These are phyloP conservation scores for Melanchra persicariae DNA, from an alignment of 2,888 invertebrate genomes.

Conservation along the genomic window DNA sequence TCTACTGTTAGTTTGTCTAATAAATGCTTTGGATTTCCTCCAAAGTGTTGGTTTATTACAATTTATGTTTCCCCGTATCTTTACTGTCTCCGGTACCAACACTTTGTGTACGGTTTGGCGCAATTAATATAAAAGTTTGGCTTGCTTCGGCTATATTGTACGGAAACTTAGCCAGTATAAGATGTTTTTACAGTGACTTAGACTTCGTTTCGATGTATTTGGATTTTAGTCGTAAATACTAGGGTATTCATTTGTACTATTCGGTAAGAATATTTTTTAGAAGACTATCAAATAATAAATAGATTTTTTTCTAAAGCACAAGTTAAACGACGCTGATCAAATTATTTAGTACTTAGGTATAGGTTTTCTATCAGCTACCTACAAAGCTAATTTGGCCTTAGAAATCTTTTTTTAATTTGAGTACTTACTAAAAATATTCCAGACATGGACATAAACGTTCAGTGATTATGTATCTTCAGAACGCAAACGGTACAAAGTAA, in stretches of 20 bases:
- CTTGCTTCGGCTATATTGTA: not conserved
- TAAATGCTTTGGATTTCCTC: slow-evolving; percentile 30
- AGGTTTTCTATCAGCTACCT: not conserved
- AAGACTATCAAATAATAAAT: not conserved
- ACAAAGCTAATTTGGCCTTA: not conserved
- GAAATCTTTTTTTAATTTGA: not conserved
- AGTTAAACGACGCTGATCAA: not conserved
- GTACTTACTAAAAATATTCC: not conserved
- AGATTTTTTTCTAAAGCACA: too few species aligned
- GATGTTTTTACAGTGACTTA: not conserved
- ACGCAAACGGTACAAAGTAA: not conserved
- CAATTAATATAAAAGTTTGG: slow-evolving; percentile 43
- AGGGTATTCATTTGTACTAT: not conserved
- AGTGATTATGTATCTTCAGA: not conserved
- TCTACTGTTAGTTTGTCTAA: slow-evolving; percentile 15
- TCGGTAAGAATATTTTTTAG: not conserved
- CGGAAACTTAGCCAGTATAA: not conserved
- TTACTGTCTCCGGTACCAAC: slow-evolving; percentile 11
- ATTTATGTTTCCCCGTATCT: slow-evolving; percentile 34
- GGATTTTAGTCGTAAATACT: not conserved
- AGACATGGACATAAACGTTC: not conserved
- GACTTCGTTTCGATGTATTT: not conserved
- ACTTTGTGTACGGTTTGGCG: not conserved
- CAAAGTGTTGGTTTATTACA: slow-evolving; percentile 26
- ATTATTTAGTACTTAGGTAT: not conserved